Evolutionary conservation across 2,888 invertebrate species (phyloP), one percentile per base, ranked within the genome.

Genomic region (Andrena fulva): DNA sequence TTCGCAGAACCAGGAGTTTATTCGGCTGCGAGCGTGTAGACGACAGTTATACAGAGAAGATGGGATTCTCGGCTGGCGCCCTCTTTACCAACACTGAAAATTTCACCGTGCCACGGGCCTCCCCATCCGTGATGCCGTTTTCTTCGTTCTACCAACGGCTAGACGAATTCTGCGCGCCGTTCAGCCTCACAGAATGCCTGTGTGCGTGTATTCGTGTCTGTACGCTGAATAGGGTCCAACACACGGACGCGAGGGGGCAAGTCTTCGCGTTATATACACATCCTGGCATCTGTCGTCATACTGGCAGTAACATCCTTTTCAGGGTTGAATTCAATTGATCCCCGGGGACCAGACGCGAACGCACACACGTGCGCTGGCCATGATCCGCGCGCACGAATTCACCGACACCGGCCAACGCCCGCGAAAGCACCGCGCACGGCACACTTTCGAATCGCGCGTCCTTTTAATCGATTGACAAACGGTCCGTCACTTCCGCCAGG

Each of bases 271-370:
- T 71, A 59, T 27, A 66, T n/a, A 59, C 56, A 71, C 20, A 79
- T 56, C 64, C 78, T 77, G 71, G 79, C 87, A 89, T 85, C 87
- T 86, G 86, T 87, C 86, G 85, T 89, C 84, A 77, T 80, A 85
- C 77, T 81, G 82, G 85, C 85, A 83, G 81, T 78, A 75, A 82
- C 84, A 81, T 84, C 81, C 85, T 84, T 82, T 79, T 81, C 67
- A 82, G 67, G 73, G 80, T 85, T 83, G 85, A 89, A 90, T 90
- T 89, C 89, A 89, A 89, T 90, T 89, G 90, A 82, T 86, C 82
- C 52, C 74, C 20, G n/a, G 35, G 50, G 68, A 42, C 24, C 64
- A n/a, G 48, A n/a, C 35, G 24, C 54, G 16, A 35, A 10, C 16
- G 50, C 33, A 54, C 52, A 74, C 42, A 42, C 42, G 3, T 42